phyloP scores from a whole-genome alignment of 2,888 invertebrate genomes.

The Melanophora roralis region DNA sequence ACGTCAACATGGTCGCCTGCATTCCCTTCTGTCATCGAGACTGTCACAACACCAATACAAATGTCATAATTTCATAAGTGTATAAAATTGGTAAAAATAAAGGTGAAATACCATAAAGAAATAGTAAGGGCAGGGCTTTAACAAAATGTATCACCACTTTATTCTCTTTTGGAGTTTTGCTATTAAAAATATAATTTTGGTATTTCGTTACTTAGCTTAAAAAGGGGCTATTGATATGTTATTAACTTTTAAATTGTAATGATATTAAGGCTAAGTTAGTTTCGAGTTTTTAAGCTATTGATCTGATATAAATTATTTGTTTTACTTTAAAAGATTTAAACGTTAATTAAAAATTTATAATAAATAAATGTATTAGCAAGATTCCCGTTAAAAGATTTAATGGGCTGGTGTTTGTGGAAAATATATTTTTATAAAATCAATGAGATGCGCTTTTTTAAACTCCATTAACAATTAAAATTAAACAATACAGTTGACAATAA shows the following conservation, averaged over 20 bases:
- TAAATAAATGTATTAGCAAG: no score
- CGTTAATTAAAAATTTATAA: no score
- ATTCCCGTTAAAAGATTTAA: no score
- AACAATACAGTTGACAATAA: no score
- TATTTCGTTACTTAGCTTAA: background rate
- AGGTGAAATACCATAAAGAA: slow-evolving; percentile 1
- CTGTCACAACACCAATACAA: background rate
- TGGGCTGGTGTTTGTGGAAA: no score
- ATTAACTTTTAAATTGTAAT: background rate
- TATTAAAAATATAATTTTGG: background rate
- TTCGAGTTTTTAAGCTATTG: no score
- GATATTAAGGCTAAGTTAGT: background rate
- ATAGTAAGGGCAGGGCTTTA: slow-evolving; percentile 11
- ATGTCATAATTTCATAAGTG: slow-evolving; percentile 26
- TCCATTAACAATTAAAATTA: no score
- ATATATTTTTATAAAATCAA: no score
- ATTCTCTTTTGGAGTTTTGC: background rate
- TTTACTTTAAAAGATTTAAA: no score
- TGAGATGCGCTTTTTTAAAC: no score
- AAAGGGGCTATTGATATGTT: no score
- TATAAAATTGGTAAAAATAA: slow-evolving; percentile 10
- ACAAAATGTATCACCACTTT: slow-evolving; percentile 5
- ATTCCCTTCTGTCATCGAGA: background rate
- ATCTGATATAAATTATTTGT: no score
- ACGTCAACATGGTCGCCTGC: slow-evolving; percentile 15